A percentile compares a stretch with the other conserved stretches of the same genome.
Conservation (phyloP, 2,113 vertebrate genomes). For the Pituophis catenifer region DNA sequence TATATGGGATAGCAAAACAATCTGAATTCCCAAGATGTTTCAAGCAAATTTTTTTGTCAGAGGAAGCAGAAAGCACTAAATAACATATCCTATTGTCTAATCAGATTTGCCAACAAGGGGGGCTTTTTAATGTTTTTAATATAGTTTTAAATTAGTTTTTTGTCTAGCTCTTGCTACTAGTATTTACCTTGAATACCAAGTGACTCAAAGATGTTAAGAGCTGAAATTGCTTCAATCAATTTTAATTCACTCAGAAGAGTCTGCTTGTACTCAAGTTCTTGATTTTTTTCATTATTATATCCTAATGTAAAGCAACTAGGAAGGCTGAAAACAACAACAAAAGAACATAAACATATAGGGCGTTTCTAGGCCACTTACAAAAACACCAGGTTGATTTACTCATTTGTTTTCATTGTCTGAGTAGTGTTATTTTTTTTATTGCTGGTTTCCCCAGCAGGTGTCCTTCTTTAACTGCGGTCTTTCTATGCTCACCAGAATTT, state of each 20-base stretch:
- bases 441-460: not conserved
- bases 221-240: not conserved
- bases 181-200: not conserved
- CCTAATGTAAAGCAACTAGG: not conserved
- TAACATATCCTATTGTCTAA: not conserved
- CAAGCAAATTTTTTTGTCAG: not conserved
- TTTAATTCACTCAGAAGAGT: not conserved
- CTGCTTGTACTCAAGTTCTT: not conserved
- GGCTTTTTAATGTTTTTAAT: not conserved
- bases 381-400: not conserved
- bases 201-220: not conserved
- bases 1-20: not conserved
- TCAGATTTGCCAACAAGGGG: not conserved
- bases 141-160: not conserved
- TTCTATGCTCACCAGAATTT: constrained; percentile 74
- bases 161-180: not conserved
- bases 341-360: not conserved
- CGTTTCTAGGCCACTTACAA: not conserved
- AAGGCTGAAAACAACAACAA: not conserved
- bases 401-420: not conserved
- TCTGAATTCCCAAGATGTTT: not conserved
- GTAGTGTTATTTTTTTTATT: not conserved
- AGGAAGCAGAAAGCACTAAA: not conserved
- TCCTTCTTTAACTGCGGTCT: not conserved
- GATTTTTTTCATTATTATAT: not conserved